Conservation (phyloP, 2,888 invertebrate genomes). For the Tenthredo amoena region DNA sequence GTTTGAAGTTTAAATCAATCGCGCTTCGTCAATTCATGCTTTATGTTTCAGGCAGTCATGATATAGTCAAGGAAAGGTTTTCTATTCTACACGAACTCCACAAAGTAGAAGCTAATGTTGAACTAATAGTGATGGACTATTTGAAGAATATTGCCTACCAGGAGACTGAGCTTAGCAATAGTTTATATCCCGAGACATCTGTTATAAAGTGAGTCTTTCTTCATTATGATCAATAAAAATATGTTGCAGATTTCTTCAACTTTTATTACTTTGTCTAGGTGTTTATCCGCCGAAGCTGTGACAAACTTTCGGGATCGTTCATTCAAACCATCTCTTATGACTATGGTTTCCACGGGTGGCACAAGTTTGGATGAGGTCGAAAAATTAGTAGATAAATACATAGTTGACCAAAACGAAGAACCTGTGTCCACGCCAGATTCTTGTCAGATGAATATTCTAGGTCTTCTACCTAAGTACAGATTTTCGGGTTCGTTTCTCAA, state of each 20-base stretch:
- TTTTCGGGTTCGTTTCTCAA: neutral
- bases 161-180: conserved; percentile 77
- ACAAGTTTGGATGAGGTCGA: conserved; percentile 61
- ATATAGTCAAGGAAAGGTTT: conserved; percentile 71
- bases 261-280: conserved; percentile 55
- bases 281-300: conserved; percentile 58
- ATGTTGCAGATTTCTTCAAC: neutral
- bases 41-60: conserved; percentile 62
- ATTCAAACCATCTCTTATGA: conserved; percentile 62
- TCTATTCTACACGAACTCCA: conserved; percentile 74
- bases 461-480: neutral
- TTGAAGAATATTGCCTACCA: conserved; percentile 80
- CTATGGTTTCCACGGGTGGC: conserved; percentile 65
- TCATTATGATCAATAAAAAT: neutral
- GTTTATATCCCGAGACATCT: conserved; percentile 68
- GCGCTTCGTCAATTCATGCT: neutral
- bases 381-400: conserved; percentile 55
- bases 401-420: neutral
- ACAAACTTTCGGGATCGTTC: conserved; percentile 62
- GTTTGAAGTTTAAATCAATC: neutral
- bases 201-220: conserved; percentile 60
- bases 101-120: conserved; percentile 76
- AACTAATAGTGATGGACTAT: conserved; percentile 78
- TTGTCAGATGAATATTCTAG: neutral
- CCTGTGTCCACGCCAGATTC: neutral